These are phyloP conservation scores for Anguilla pacifica DNA, from an alignment of 2,797 vertebrate species.

Conservation along the genomic window DNA sequence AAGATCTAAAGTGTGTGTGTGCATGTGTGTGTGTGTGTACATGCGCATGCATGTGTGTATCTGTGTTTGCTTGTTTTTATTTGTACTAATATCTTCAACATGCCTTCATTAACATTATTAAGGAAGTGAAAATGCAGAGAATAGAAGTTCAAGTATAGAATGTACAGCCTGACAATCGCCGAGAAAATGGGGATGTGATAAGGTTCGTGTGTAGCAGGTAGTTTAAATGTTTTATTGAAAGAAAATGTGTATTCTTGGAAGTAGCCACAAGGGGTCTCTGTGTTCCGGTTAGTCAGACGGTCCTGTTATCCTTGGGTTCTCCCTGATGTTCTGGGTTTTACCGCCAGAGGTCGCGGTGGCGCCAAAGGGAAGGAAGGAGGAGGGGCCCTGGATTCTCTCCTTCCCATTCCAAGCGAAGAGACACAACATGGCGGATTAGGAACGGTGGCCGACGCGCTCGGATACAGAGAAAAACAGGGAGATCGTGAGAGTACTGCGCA, in stretches of 20 bases:
- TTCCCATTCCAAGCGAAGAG: slow-evolving; percentile 75
- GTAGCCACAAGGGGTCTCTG: not conserved
- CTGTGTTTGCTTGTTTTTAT: too few relatives aligned
- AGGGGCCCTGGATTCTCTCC: slow-evolving; percentile 69
- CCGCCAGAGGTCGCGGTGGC: slow-evolving; percentile 5
- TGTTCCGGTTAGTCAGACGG: not conserved
- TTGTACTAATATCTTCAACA: too few relatives aligned
- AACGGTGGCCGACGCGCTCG: slow-evolving; percentile 73
- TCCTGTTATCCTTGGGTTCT: not conserved
- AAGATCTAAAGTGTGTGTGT: too few relatives aligned
- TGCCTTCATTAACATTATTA: too few relatives aligned
- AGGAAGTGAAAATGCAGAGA: too few relatives aligned
- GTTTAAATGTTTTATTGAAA: not conserved
- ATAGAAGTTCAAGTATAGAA: too few relatives aligned
- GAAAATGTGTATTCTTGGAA: not conserved
- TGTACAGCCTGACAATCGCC: not conserved
- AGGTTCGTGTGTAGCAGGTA: not conserved
- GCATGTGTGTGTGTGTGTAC: too few relatives aligned
- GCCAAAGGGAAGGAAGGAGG: slow-evolving; percentile 35
- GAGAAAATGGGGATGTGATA: not conserved
- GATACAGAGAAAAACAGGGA: slow-evolving; percentile 73
- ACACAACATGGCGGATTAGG: slow-evolving; percentile 84
- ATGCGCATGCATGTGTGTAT: too few relatives aligned
- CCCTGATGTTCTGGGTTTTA: not conserved
- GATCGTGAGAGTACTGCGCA: slow-evolving; percentile 49